A percentile compares a stretch with the other conserved stretches of the same genome.
These are phyloP conservation scores for Paraplagusia blochii DNA, from an alignment of 2,113 vertebrate genomes.

Conservation along the genomic window DNA sequence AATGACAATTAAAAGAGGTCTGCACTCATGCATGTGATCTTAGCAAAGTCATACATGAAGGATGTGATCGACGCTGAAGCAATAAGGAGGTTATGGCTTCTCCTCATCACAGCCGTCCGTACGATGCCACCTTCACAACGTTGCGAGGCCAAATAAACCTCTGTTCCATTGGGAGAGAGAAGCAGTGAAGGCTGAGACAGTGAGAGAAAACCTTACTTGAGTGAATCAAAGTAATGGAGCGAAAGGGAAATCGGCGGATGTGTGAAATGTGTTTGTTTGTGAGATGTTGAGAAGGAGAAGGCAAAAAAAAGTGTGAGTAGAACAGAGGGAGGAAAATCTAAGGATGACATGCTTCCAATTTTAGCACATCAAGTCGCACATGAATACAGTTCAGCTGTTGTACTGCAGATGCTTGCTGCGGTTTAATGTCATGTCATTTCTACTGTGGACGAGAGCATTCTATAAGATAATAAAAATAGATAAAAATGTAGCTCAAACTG, in stretches of 20 bases:
- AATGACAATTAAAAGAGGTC: neutral
- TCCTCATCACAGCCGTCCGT: constrained; percentile 3
- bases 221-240: constrained; percentile 8
- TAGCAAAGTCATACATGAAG: constrained; percentile 16
- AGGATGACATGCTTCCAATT: constrained; percentile 37
- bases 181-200: neutral
- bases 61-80: constrained; percentile 6
- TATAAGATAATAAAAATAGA: too few species aligned
- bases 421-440: constrained; percentile 2
- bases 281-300: constrained; percentile 4
- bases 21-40: neutral
- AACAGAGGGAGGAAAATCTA: neutral
- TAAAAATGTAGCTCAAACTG: constrained; percentile 2
- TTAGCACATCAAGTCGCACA: constrained; percentile 26
- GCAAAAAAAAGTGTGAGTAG: constrained; percentile 1
- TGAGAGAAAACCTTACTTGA: constrained; percentile 7
- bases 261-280: constrained; percentile 20
- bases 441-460: neutral
- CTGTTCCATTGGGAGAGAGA: neutral
- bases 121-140: neutral
- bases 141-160: constrained; percentile 17
- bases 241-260: neutral
- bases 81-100: constrained; percentile 11
- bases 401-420: constrained; percentile 5
- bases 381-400: neutral